Base-by-base conservation (phyloP, 2,113 vertebrate genomes). In the Nanorana parkeri region DNA sequence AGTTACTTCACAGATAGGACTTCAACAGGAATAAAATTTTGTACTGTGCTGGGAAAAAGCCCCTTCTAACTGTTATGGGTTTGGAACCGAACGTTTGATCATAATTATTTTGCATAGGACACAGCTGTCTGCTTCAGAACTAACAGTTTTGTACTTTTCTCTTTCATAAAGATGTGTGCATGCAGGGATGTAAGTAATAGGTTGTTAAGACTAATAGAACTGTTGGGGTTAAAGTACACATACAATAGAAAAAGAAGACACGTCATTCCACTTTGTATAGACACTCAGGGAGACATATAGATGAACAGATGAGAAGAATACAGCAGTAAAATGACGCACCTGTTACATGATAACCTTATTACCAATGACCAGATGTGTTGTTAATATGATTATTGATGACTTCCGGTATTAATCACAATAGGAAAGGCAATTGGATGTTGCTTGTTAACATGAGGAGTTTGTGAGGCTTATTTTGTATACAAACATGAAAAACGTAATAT, bases 331-430 rank as follows among this genome's bases (percentile, higher is more conserved):
- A 64, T 82, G 80, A 82, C 71, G 80, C 71, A 67, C 54, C 51
- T 82, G 15, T 11, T 17, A 24, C 51, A 73, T 73, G 69, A 82
- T 82, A 82, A 82, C 47, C 47, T n/a, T 61, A 67, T 82, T 82
- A 82, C 56, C 51, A 56, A 28, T 24, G 28, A 75, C 69, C 80
- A 82, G 80, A 82, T 82, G 80, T 69, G 55, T 23, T 36, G 47
- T 51, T 74, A 82, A 82, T 82, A 58, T 17, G 8, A 82, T 82
- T 75, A 82, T 82, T 72, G 29, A 56, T 24, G 51, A 82, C 47
- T 66, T 15, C 41, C 23, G 68, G 7, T 21, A 74, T 74, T 55
- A 74, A 24, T 74, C 51, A 74, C 8, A 51, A 20, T 69, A 21
- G 28, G 60, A 19, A 47, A 19, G 52, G 20, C 29, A 60, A 66